phyloP scores from a whole-genome alignment of 2,888 invertebrate species.

The Hymenopus coronatus region DNA sequence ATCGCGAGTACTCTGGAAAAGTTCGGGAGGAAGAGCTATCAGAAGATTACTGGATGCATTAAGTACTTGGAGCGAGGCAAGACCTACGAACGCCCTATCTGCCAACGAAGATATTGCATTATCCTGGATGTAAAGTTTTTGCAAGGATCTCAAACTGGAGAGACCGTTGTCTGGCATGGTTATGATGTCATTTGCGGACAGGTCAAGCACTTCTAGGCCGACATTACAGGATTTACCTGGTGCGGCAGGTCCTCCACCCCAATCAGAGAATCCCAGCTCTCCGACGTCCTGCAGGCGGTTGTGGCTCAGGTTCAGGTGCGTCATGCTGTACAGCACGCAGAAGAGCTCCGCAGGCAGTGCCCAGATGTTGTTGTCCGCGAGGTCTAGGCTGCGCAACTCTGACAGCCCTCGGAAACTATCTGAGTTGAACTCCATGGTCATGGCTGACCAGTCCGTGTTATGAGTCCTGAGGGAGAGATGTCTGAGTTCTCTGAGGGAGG shows the following conservation, averaged over 20 bases:
- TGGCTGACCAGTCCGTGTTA: slow-evolving; percentile 76
- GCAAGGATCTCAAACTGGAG: slow-evolving; percentile 66
- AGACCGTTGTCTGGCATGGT: slow-evolving; percentile 68
- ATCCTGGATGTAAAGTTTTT: slow-evolving; percentile 68
- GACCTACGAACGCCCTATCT: slow-evolving; percentile 70
- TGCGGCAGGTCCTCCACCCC: slow-evolving; percentile 52
- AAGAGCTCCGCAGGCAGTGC: slow-evolving; percentile 48
- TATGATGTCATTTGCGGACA: slow-evolving; percentile 71
- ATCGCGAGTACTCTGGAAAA: slow-evolving; percentile 71
- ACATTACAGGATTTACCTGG: slow-evolving; percentile 68
- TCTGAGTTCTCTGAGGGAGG: slow-evolving; percentile 63
- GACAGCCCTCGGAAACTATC: slow-evolving; percentile 52
- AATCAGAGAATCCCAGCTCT: slow-evolving; percentile 72
- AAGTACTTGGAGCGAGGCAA: slow-evolving; percentile 65
- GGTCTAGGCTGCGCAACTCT: slow-evolving; percentile 42
- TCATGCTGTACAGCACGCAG: slow-evolving; percentile 67
- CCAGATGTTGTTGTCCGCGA: slow-evolving; percentile 44
- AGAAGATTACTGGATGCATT: slow-evolving; percentile 79
- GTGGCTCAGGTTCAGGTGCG: slow-evolving; percentile 68
- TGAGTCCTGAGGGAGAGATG: slow-evolving; percentile 68
- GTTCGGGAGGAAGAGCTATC: slow-evolving; percentile 71
- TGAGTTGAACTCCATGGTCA: slow-evolving; percentile 71
- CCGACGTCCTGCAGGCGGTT: slow-evolving; percentile 76
- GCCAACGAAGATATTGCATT: slow-evolving; percentile 72
- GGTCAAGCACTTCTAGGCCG: slow-evolving; percentile 66